These are phyloP conservation scores for Gambelia wislizenii DNA, from an alignment of 2,797 vertebrate species.

Conservation along the genomic window DNA sequence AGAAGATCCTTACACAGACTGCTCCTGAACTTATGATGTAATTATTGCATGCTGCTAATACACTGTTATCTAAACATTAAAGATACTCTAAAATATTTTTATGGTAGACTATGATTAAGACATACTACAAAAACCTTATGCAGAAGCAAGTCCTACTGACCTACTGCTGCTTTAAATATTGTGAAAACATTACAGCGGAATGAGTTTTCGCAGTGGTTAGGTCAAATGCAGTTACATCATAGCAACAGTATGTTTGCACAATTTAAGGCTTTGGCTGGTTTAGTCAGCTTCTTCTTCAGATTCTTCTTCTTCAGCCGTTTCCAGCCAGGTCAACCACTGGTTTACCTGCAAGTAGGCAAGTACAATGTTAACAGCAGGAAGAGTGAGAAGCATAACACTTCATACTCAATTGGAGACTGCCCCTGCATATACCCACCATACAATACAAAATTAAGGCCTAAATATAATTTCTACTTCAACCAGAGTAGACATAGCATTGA, in stretches of 20 bases:
- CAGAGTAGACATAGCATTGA: neutral
- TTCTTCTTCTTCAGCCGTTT: conserved; percentile 99
- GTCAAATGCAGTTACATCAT: conserved; percentile 86
- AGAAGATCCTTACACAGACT: conserved; percentile 85
- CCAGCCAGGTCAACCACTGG: conserved; percentile 99
- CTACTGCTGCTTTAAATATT: conserved; percentile 87
- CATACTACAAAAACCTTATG: conserved; percentile 85
- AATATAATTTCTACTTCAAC: neutral
- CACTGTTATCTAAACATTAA: conserved; percentile 86
- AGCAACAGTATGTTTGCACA: conserved; percentile 89
- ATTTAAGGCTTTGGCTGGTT: conserved; percentile 88
- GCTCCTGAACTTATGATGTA: conserved; percentile 85
- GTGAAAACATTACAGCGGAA: conserved; percentile 89
- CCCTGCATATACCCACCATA: neutral
- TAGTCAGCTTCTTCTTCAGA: conserved; percentile 97
- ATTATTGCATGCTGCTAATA: conserved; percentile 88
- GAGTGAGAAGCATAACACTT: neutral
- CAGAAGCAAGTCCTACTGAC: conserved; percentile 81
- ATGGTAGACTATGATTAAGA: conserved; percentile 87
- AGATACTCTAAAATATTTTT: conserved; percentile 85
- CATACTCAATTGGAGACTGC: neutral
- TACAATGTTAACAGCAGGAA: neutral
- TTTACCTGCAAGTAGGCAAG: conserved; percentile 86
- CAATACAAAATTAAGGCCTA: neutral
- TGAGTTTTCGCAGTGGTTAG: conserved; percentile 92